Evolutionary conservation across 2,113 vertebrate species (phyloP), one percentile per base, ranked within the genome.

Genomic region (Salvelinus fontinalis): DNA sequence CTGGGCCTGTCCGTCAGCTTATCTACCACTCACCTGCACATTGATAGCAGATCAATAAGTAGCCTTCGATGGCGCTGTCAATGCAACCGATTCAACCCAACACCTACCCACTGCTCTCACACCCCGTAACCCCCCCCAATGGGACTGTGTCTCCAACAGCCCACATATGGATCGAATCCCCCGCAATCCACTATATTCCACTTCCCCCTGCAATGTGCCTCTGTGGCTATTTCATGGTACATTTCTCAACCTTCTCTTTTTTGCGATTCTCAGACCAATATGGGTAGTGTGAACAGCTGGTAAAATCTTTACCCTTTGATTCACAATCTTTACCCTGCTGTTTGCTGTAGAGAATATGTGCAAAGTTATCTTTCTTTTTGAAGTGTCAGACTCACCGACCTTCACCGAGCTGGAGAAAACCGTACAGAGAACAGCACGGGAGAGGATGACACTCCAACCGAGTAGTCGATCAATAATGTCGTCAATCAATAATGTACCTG

Each of bases 31-130:
- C 84, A 86, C 87, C 89, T 80, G 83, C 84, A 84, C 88, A 74
- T 92, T 89, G 80, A 91, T 89, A 85, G 79, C 65, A 80, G 88
- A 92, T 92, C 91, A 86, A 93, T 92, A 81, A 75, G 74, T 70
- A 82, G 87, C 87, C 86, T 87, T 90, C 90, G 83, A 83, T 68
- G 18, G 81, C 57, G 5, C 77, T 81, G 72, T 88, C 90, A 87
- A 89, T 91, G 85, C 81, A 87, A 91, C 87, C 79, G 80, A 86
- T 91, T 91, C 87, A 88, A 75, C 76, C 81, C n/a, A 34, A 67
- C 76, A 78, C 64, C 83, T 75, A 78, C 68, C 24, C 18, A 18
- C 20, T 6, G 29, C 67, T 44, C 34, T 39, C 5, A 44, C 34
- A 22, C 67, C 18, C 20, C 22, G 5, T 14, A 13, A 9, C 60